Conservation (phyloP, 2,797 vertebrate genomes). For the Chaetodon trifasciatus region DNA sequence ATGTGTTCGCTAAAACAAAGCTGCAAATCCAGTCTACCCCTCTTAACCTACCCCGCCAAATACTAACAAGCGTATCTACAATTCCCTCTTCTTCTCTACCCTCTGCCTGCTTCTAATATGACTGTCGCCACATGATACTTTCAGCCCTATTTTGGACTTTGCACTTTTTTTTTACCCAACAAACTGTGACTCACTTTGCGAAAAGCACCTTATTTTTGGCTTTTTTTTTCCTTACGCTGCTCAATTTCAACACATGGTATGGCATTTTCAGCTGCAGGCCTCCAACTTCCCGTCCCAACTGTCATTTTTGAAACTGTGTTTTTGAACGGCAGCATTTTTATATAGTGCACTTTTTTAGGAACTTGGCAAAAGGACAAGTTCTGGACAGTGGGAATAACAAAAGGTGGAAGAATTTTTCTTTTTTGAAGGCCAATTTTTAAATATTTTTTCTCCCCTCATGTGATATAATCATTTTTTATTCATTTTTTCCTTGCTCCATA, state of each 20-base stretch:
- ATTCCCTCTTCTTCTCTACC: slow-evolving; percentile 65
- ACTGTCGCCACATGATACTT: slow-evolving; percentile 61
- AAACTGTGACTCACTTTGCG: slow-evolving; percentile 64
- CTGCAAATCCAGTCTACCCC: slow-evolving; percentile 71
- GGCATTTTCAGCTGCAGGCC: slow-evolving; percentile 81
- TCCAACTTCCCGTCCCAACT: slow-evolving; percentile 83
- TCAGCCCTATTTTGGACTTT: slow-evolving; percentile 69
- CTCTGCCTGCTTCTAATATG: slow-evolving; percentile 71
- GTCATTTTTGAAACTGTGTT: slow-evolving; percentile 82
- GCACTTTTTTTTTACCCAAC: slow-evolving; percentile 57
- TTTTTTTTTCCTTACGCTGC: slow-evolving; percentile 61
- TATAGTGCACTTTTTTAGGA: slow-evolving; percentile 51
- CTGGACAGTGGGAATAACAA: slow-evolving; percentile 84
- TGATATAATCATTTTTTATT: slow-evolving; percentile 81
- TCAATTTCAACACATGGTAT: slow-evolving; percentile 87
- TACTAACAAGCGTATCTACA: slow-evolving; percentile 77
- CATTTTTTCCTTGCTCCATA: slow-evolving; percentile 85
- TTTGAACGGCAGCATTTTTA: slow-evolving; percentile 77
- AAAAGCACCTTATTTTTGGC: slow-evolving; percentile 48
- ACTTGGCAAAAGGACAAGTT: slow-evolving; percentile 82
- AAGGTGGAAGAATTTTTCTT: slow-evolving; percentile 83
- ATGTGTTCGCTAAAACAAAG: slow-evolving; percentile 87
- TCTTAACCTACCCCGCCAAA: slow-evolving; percentile 68
- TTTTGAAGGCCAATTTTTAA: slow-evolving; percentile 83
- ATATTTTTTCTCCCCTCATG: slow-evolving; percentile 61